Conservation (phyloP, 1,140 invertebrate species). For the Drosophila ohnishii region DNA sequence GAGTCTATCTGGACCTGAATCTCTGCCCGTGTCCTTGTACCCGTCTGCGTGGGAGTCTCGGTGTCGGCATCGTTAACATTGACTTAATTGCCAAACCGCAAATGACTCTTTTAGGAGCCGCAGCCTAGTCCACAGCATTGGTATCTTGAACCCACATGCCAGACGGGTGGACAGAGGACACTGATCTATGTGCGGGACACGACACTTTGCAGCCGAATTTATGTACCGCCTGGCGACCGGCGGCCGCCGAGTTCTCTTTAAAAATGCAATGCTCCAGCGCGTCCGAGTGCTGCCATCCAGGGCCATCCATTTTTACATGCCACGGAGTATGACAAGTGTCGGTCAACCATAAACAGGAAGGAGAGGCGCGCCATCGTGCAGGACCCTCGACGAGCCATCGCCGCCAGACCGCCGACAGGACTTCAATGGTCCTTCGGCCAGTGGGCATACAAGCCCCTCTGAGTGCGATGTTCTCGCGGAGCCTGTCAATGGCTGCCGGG, state of each 20-base stretch:
- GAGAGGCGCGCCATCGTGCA: constrained; percentile 18
- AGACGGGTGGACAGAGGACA: constrained; percentile 11
- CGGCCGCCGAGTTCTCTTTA: constrained; percentile 24
- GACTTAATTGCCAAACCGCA: constrained; percentile 55
- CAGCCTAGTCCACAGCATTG: constrained; percentile 9
- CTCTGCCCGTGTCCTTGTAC: constrained; percentile 6
- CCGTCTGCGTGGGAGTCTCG: constrained; percentile 28
- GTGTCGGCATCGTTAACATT: constrained; percentile 46
- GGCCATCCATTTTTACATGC: constrained; percentile 48
- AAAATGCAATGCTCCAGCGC: constrained; percentile 21
- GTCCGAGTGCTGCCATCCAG: constrained; percentile 8
- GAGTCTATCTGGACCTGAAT: constrained; percentile 12
- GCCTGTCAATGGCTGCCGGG: constrained; percentile 15
- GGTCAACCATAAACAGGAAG: constrained; percentile 59
- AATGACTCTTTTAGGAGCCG: constrained; percentile 49
- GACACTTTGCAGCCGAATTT: constrained; percentile 47
- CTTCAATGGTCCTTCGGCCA: constrained; percentile 34
- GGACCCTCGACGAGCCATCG: constrained; percentile 44
- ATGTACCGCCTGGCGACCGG: constrained; percentile 40
- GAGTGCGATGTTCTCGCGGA: constrained; percentile 28
- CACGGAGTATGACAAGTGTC: constrained; percentile 59
- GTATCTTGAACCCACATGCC: constrained; percentile 35
- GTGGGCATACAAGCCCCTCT: constrained; percentile 18
- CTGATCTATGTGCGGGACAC: constrained; percentile 55
- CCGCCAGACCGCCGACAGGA: constrained; percentile 20